phyloP scores from a whole-genome alignment of 2,888 invertebrate species.

The Aleiodes alternator region DNA sequence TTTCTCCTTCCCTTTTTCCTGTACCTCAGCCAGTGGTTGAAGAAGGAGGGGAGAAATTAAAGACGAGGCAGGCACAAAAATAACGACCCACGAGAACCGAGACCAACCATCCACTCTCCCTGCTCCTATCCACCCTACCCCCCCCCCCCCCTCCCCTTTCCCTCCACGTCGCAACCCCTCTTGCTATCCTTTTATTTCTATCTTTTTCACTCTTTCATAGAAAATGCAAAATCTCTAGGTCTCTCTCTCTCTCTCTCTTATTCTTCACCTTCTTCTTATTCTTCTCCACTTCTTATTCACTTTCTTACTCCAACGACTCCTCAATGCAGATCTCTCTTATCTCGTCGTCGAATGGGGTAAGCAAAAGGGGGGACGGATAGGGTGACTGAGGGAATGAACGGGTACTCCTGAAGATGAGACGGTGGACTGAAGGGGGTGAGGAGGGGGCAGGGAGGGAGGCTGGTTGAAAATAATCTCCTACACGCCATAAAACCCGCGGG shows the following conservation, averaged over 20 bases:
- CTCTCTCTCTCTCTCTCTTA: constrained; percentile 43
- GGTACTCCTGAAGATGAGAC: constrained; percentile 38
- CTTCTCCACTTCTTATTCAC: constrained; percentile 39
- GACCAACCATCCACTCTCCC: constrained; percentile 40
- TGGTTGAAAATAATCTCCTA: constrained; percentile 63
- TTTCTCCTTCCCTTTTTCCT: constrained; percentile 5
- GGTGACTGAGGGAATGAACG: constrained; percentile 32
- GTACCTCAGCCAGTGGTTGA: constrained; percentile 28
- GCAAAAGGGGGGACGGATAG: constrained; percentile 34
- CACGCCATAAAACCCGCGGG: constrained; percentile 64
- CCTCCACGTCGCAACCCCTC: not conserved
- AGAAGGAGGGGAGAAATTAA: constrained; percentile 72
- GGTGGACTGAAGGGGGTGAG: not conserved
- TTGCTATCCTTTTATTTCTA: constrained; percentile 13
- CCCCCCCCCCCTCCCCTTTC: no score
- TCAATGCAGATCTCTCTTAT: constrained; percentile 32
- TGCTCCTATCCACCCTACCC: not conserved
- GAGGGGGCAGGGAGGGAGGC: not conserved
- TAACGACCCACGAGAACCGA: constrained; percentile 70
- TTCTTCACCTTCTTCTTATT: constrained; percentile 47
- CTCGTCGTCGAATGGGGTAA: constrained; percentile 26
- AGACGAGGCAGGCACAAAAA: constrained; percentile 76
- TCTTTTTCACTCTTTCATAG: constrained; percentile 39
- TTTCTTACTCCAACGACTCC: constrained; percentile 45
- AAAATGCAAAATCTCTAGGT: constrained; percentile 34